These are phyloP conservation scores for Ichneumoninae sp. DNA, from an alignment of 2,888 invertebrate genomes.

Conservation along the genomic window DNA sequence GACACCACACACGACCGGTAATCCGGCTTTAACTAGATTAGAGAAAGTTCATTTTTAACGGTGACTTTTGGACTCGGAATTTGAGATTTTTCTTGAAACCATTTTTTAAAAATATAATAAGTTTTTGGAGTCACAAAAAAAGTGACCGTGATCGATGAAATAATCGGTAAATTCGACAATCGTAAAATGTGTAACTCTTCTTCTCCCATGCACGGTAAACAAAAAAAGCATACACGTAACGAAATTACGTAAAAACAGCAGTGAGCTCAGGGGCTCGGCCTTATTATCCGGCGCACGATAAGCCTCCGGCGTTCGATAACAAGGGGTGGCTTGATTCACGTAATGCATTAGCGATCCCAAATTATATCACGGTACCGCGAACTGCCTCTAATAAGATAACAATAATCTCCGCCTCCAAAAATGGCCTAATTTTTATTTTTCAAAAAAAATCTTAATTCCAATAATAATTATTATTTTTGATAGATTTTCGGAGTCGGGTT, in stretches of 20 bases:
- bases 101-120: neutral
- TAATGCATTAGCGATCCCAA: conserved; percentile 33
- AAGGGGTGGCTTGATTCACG: conserved; percentile 43
- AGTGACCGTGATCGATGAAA: neutral
- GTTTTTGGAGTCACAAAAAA: neutral
- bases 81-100: neutral
- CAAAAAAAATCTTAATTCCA: neutral
- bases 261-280: conserved; percentile 18
- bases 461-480: neutral
- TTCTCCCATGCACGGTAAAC: neutral
- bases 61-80: neutral
- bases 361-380: neutral
- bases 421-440: neutral
- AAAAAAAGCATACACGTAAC: neutral
- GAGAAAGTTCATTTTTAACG: neutral
- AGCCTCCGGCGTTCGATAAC: conserved; percentile 38
- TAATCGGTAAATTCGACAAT: neutral
- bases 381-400: neutral
- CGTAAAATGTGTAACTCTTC: neutral
- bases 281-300: conserved; percentile 41
- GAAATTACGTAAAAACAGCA: conserved; percentile 22
- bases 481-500: neutral
- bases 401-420: neutral
- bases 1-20: conserved; percentile 30
- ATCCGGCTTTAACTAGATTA: neutral